These are phyloP conservation scores for Ephialtes manifestator DNA, from an alignment of 2,888 invertebrate genomes.

Conservation along the genomic window DNA sequence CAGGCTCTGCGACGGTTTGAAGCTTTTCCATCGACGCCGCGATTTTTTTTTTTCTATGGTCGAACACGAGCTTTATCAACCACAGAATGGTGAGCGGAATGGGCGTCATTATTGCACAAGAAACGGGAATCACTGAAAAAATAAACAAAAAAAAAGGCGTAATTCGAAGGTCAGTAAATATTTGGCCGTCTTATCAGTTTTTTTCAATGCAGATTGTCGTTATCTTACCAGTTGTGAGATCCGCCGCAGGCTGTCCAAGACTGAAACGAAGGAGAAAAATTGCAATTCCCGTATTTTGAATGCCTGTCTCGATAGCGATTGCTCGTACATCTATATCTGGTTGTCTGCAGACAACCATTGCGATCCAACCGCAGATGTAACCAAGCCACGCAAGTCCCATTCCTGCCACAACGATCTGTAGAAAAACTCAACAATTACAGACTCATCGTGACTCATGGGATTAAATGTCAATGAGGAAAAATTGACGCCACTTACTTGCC, in stretches of 20 bases:
- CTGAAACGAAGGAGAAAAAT: conserved; percentile 95
- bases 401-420: conserved; percentile 92
- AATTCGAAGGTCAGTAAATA: not conserved
- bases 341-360: conserved; percentile 89
- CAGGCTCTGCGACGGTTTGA: conserved; percentile 68
- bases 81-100: conserved; percentile 90
- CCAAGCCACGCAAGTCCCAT: conserved; percentile 94
- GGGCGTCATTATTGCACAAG: conserved; percentile 97
- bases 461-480: not conserved
- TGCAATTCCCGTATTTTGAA: conserved; percentile 97
- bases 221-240: conserved; percentile 92
- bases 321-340: conserved; percentile 91
- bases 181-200: not conserved
- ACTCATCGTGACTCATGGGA: not conserved
- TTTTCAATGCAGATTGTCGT: not conserved
- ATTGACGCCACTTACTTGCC: conserved; percentile 89
- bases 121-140: conserved; percentile 93
- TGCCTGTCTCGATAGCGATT: conserved; percentile 96
- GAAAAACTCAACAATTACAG: conserved; percentile 54
- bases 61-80: conserved; percentile 76
- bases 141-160: conserved; percentile 2
- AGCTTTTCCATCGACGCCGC: conserved; percentile 78
- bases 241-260: conserved; percentile 94
- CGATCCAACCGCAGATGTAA: conserved; percentile 90
- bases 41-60: conserved; percentile 73